Conservation (phyloP, 2,797 vertebrate genomes). For the Lepus oiostolus region DNA sequence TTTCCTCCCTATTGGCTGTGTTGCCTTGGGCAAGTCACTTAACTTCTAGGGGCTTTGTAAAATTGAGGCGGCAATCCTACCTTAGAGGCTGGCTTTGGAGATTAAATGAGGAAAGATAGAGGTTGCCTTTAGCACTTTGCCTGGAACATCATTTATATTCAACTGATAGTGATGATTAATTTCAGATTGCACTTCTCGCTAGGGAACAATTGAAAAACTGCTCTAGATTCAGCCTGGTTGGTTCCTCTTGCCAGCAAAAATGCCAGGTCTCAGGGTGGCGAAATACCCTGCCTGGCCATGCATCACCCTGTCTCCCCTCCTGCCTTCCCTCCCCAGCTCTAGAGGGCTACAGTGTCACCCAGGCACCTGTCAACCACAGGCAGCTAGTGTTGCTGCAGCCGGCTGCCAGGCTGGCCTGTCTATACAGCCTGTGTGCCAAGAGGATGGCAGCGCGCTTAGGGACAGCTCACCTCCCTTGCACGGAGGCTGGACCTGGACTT, state of each 20-base stretch:
- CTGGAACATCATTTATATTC: constrained; percentile 16
- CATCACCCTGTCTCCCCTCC: neutral
- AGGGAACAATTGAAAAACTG: constrained; percentile 7
- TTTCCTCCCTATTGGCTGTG: neutral
- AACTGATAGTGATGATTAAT: constrained; percentile 33
- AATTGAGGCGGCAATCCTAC: neutral
- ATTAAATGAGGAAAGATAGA: constrained; percentile 4
- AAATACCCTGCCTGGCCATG: neutral
- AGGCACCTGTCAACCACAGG: neutral
- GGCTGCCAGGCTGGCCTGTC: neutral
- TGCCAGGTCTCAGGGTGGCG: neutral
- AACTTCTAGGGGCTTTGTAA: neutral
- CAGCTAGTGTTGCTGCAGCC: neutral
- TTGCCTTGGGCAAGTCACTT: neutral
- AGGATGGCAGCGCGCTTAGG: neutral
- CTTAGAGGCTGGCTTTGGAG: neutral
- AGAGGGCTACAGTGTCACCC: neutral
- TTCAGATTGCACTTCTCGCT: constrained; percentile 21
- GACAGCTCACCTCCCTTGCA: neutral
- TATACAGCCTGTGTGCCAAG: neutral
- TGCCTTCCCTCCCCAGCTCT: neutral
- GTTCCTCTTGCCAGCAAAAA: constrained; percentile 24
- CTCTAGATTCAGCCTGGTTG: constrained; percentile 28
- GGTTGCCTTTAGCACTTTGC: neutral
- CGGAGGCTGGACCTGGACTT: neutral